phyloP scores from a whole-genome alignment of 2,113 vertebrate species.

The Tragelaphus strepsiceros region DNA sequence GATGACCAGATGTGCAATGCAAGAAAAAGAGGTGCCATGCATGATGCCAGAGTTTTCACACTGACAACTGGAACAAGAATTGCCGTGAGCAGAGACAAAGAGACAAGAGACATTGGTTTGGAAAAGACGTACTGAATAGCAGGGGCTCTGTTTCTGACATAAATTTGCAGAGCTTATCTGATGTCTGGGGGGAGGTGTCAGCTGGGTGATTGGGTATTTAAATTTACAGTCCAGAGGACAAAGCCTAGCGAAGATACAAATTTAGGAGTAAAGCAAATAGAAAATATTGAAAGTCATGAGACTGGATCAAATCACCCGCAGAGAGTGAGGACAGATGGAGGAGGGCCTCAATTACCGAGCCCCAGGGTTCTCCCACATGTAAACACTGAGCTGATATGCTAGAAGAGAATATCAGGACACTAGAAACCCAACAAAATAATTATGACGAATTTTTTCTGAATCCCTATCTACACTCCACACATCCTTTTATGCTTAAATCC shows the following conservation, averaged over 20 bases:
- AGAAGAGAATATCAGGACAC: neutral
- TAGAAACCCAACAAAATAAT: neutral
- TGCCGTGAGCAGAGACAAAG: neutral
- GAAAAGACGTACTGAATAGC: neutral
- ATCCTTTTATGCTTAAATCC: neutral
- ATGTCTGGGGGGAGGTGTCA: neutral
- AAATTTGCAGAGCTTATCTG: neutral
- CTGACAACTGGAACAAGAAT: neutral
- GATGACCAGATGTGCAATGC: neutral
- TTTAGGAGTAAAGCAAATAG: neutral
- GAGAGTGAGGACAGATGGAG: neutral
- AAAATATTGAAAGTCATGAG: neutral
- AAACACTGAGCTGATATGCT: neutral
- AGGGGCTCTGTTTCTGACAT: neutral
- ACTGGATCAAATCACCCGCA: neutral
- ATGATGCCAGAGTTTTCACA: neutral
- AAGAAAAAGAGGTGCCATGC: neutral
- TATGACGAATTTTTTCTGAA: neutral
- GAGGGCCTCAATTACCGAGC: neutral
- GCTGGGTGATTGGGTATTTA: neutral
- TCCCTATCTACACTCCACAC: neutral
- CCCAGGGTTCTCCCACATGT: neutral
- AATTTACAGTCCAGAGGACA: neutral
- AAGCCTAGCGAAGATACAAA: neutral
- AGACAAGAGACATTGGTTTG: neutral